Percentiles rank a stretch among this genome's conserved stretches.
phyloP scores from a whole-genome alignment of 2,113 vertebrate genomes.

The Tetrao urogallus region DNA sequence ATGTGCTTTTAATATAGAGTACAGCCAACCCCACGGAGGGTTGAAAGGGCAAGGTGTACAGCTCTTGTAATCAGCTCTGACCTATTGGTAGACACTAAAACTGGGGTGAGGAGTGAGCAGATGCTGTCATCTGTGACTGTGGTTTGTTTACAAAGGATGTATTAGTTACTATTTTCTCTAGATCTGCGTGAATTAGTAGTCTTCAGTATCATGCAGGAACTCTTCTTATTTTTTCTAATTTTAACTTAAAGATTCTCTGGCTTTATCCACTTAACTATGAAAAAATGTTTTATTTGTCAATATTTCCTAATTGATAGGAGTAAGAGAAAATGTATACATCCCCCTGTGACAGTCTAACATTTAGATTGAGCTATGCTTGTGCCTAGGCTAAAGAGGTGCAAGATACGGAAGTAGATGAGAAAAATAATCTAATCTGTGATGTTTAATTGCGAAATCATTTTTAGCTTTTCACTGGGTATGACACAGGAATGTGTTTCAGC shows the following conservation, averaged over 20 bases:
- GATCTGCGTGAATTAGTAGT: neutral
- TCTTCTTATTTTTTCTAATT: neutral
- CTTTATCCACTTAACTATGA: neutral
- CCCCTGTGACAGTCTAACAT: neutral
- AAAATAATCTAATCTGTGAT: neutral
- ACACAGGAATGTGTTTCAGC: neutral
- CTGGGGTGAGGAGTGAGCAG: neutral
- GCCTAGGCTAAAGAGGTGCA: neutral
- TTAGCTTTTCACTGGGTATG: neutral
- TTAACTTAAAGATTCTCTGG: neutral
- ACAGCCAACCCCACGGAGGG: too few relatives aligned
- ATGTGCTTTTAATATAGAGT: neutral
- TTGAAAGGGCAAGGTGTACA: neutral
- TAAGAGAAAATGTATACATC: constrained; percentile 46
- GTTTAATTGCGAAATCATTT: neutral
- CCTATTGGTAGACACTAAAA: neutral
- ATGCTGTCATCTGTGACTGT: neutral
- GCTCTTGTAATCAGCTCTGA: neutral
- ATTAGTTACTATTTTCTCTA: neutral
- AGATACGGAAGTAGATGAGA: neutral
- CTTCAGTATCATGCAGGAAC: neutral
- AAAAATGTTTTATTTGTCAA: neutral
- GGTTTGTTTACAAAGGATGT: too few relatives aligned
- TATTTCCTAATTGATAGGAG: constrained; percentile 14
- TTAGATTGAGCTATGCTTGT: neutral